Evolutionary conservation across 2,113 vertebrate species (phyloP), one percentile per base, ranked within the genome.

Genomic region (Gymnarchus niloticus): DNA sequence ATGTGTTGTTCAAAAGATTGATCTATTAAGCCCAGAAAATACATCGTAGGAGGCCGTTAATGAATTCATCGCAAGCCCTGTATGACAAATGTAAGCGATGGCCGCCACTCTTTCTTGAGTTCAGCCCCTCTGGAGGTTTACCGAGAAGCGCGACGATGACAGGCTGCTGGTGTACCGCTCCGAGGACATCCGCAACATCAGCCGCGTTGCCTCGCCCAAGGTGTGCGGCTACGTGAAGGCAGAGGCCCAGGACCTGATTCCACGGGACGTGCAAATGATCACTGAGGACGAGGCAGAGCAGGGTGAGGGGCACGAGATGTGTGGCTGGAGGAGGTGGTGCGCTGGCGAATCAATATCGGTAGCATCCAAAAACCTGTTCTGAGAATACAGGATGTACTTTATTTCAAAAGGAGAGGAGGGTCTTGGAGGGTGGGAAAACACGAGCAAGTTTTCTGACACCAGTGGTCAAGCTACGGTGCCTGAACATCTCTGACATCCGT

Each of bases 81-180:
- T 54, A 54, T 51, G 10, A 54, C 52, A 83, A 9, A 19, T 49
- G 41, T 14, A 28, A 0, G 0, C 0, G 17, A 4, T 8, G 21
- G 33, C 21, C 44, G 82, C 23, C 37, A 46, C 2, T 52, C 52
- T 37, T 7, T 85, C 59, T 87, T 0, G 61, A 44, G 23, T 14
- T 46, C 84, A 96, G 95, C 98, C 98, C 0, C 93, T 99, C 69
- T 99, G 98, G 98, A 96, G 98, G 88, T 97, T 98, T 90, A 92
- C 95, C 65, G 94, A 97, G 85, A 89, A 95, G 8, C 86, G 89
- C 1, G 81, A 89, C 83, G 96, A 97, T 87, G 96, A 93, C 89
- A 96, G 95, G 84, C 89, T 99, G 82, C 92, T 99, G 86, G 96
- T 96, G 81, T 99, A 99, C 91, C 97, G 96, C 90, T 98, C 98